Evolutionary conservation across 1,140 invertebrate genomes (phyloP), one percentile per base, ranked within the genome.

Genomic region (Muscidifurax raptorellus): DNA sequence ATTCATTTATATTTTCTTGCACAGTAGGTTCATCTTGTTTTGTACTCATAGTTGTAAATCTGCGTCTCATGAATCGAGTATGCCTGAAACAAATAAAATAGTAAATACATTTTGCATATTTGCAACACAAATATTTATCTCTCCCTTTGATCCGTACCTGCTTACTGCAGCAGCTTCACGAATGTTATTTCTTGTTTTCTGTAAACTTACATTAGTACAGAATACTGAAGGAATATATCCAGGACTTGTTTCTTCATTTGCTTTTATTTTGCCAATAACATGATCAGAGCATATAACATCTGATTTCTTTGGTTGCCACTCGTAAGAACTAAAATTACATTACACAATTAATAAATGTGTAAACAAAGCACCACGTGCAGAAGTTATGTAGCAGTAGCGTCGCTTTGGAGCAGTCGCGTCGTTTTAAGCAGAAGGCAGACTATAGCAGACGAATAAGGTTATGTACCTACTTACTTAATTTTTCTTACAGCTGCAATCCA

Each of bases 191-290:
- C 32, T 32, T 32, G 2, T 32, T 32, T 6, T 32, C 32, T 32
- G 32, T 32, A 32, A 32, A 32, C 32, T 32, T 32, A 32, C 32
- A 32, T 32, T 6, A 32, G 32, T 3, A 6, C 32, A 85, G 76
- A 87, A 86, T 76, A 87, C 83, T 64, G 78, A 87, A 47, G 85
- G 87, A 47, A 82, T 76, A 75, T 88, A 88, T 66, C 82, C 83
- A 18, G 87, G 86, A 85, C 85, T 87, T 72, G 28, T 72, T 72
- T 80, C 32, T 71, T 85, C 76, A 18, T 86, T 82, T 9, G 80
- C 82, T 80, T 85, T 88, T 84, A 81, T 69, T 74, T 81, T 83
- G 44, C 79, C 83, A 80, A 88, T 85, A 79, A 88, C 86, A 85
- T 88, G 86, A 2, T 80, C 87, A 87, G 82, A 87, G 67, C 86